phyloP scores from a whole-genome alignment of 2,888 invertebrate species.

The Scelioninae gen. 1 region DNA sequence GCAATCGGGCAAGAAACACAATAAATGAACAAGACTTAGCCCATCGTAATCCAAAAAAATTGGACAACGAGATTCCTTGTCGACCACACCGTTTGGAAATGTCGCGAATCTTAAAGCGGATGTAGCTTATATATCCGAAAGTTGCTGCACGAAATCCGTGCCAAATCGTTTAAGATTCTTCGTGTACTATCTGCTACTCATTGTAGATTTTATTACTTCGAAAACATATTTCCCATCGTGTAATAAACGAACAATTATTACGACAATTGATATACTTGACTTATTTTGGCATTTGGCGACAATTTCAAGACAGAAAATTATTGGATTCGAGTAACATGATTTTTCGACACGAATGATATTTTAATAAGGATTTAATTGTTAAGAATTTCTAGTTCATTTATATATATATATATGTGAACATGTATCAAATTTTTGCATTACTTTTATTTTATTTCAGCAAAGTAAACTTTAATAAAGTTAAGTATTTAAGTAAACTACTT shows the following conservation, averaged over 20 bases:
- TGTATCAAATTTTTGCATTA: too few relatives aligned
- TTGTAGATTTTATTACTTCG: conserved; percentile 51
- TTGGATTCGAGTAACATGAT: too few relatives aligned
- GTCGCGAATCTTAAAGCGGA: conserved; percentile 48
- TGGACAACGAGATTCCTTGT: conserved; percentile 61
- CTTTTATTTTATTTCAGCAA: too few relatives aligned
- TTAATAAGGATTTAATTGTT: too few relatives aligned
- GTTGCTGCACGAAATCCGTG: conserved; percentile 40
- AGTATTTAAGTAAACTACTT: too few relatives aligned
- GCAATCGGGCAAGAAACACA: conserved; percentile 71
- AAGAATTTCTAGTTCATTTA: too few relatives aligned
- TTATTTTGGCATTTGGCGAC: conserved; percentile 3
- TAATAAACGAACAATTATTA: conserved; percentile 53
- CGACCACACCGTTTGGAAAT: not conserved
- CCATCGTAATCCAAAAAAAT: conserved; percentile 73
- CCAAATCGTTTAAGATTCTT: conserved; percentile 67
- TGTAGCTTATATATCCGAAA: conserved; percentile 52
- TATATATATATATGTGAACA: too few relatives aligned
- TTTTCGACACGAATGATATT: too few relatives aligned
- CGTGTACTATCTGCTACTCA: conserved; percentile 23
- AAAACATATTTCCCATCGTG: conserved; percentile 56
- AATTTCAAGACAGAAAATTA: not conserved
- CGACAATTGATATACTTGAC: not conserved
- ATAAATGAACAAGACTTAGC: conserved; percentile 75
- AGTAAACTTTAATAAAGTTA: too few relatives aligned